phyloP scores from a whole-genome alignment of 92 coral and sea anemone species.

The Zoanthus sociatus region DNA sequence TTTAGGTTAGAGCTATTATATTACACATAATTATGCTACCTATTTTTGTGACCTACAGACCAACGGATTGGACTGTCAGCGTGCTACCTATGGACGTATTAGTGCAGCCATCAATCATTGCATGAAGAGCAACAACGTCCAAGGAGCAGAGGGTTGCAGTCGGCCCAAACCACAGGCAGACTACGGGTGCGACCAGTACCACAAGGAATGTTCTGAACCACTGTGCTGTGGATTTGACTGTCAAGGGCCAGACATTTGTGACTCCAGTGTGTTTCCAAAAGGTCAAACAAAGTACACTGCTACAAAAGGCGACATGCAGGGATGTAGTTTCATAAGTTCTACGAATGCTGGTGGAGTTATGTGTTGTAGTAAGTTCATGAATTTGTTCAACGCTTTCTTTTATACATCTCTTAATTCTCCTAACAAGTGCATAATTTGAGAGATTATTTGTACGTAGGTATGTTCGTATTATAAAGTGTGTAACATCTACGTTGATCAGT shows the following conservation, averaged over 20 bases:
- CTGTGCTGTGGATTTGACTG: conserved; percentile 82
- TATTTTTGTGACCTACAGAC: conserved; percentile 50
- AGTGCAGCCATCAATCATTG: conserved; percentile 91
- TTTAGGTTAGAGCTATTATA: too few species aligned
- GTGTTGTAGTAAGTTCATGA: conserved; percentile 70
- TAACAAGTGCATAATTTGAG: too few species aligned
- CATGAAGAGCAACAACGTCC: conserved; percentile 50
- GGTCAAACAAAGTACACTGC: conserved; percentile 70
- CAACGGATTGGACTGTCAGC: conserved; percentile 78
- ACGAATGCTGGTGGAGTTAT: conserved; percentile 82
- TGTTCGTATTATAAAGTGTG: too few species aligned
- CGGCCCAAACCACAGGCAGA: conserved; percentile 60
- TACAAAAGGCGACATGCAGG: conserved; percentile 69
- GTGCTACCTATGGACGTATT: conserved; percentile 75
- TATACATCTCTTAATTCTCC: too few species aligned
- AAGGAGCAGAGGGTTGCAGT: conserved; percentile 81
- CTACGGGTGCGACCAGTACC: conserved; percentile 83
- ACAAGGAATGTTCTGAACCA: conserved; percentile 81
- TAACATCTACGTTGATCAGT: too few species aligned
- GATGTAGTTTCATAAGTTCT: conserved; percentile 69
- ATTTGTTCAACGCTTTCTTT: background rate
- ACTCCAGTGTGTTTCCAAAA: conserved; percentile 66
- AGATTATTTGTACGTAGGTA: too few species aligned
- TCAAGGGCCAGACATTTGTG: conserved; percentile 82
- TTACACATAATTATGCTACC: background rate